These are phyloP conservation scores for Rhagoletis zephyria DNA, from an alignment of 1,140 invertebrate genomes.

Conservation along the genomic window DNA sequence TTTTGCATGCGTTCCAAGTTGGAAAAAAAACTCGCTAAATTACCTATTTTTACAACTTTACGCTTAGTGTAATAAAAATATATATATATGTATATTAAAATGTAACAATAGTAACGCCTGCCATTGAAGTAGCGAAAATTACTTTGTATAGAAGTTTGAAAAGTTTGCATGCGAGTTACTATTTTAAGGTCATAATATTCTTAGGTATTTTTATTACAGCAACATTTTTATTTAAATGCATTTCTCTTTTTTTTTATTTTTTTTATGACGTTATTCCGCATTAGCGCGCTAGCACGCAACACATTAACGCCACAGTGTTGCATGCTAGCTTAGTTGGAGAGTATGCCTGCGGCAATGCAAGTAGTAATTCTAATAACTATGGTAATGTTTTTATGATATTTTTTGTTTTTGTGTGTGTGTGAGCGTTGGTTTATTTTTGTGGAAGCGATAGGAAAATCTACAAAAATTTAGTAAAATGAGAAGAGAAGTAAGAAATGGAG, in stretches of 20 bases:
- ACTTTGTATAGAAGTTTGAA: neutral
- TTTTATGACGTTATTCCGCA: neutral
- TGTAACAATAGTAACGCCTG: neutral
- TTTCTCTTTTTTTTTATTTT: neutral
- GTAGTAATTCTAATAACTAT: neutral
- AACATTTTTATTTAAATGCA: conserved; percentile 8
- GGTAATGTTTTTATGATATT: conserved; percentile 18
- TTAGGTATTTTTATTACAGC: conserved; percentile 13
- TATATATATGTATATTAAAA: neutral
- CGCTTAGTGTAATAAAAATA: neutral
- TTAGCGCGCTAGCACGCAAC: conserved; percentile 16
- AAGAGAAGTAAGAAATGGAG: neutral
- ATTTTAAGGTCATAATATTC: neutral
- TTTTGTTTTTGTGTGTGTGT: neutral
- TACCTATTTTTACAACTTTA: neutral
- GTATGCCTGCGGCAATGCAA: neutral
- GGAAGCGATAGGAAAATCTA: neutral
- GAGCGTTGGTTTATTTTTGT: neutral
- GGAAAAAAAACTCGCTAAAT: neutral
- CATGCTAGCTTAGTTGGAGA: neutral
- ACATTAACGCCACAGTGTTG: conserved; percentile 28
- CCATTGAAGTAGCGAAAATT: conserved; percentile 15
- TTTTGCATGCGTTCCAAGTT: neutral
- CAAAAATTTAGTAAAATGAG: neutral
- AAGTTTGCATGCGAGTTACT: neutral